Percentiles rank a stretch among this genome's conserved stretches.
phyloP scores from a whole-genome alignment of 2,113 vertebrate species.

The Sylvicapra grimmia region DNA sequence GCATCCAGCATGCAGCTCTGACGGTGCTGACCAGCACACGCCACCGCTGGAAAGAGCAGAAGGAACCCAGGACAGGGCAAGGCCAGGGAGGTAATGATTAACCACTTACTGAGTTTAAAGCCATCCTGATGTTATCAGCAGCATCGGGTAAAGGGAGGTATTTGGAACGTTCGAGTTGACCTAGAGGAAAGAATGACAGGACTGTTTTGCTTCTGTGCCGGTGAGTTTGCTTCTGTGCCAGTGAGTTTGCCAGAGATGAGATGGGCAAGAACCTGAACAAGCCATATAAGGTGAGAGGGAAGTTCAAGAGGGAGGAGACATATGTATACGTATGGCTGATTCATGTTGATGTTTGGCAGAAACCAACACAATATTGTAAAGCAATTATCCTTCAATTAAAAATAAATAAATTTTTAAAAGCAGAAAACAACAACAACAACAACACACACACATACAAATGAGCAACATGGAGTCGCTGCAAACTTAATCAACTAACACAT shows the following conservation, averaged over 20 bases:
- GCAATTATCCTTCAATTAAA: background rate
- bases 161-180: slow-evolving; percentile 32
- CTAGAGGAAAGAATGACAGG: slow-evolving; percentile 36
- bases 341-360: background rate
- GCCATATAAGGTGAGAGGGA: background rate
- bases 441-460: background rate
- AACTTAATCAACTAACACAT: background rate
- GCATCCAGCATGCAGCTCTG: background rate
- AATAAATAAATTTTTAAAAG: background rate
- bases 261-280: background rate
- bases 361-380: background rate
- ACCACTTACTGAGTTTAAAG: slow-evolving; percentile 74
- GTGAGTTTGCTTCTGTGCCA: background rate
- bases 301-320: background rate
- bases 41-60: accelerated
- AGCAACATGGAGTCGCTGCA: background rate
- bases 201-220: background rate
- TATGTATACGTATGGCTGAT: background rate
- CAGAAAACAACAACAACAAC: background rate
- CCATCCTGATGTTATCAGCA: slow-evolving; percentile 70
- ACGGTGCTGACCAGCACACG: background rate
- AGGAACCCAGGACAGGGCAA: background rate
- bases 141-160: slow-evolving; percentile 50
- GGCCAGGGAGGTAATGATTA: background rate
- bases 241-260: background rate